Conservation (phyloP, 2,888 invertebrate species). For the Erebia epiphron region DNA sequence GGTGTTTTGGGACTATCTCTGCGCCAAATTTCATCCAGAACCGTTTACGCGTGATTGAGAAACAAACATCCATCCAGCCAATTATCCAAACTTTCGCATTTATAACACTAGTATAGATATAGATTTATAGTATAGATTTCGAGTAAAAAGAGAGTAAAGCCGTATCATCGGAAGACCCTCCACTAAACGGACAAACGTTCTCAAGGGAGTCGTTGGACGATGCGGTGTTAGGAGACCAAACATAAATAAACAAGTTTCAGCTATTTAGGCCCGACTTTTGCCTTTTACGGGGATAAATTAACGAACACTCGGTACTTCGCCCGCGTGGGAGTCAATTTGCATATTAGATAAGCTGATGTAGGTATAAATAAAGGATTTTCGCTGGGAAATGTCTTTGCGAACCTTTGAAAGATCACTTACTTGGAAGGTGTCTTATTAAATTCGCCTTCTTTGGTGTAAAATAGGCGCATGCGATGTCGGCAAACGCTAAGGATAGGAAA, state of each 20-base stretch:
- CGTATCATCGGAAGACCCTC: no score
- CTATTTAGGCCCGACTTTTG: not conserved
- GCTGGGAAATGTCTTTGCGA: not conserved
- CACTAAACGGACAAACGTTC: no score
- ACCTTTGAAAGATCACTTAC: constrained; percentile 9
- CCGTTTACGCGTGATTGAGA: no score
- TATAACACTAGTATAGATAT: no score
- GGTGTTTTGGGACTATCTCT: no score
- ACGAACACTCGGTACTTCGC: not conserved
- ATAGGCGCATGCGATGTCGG: not conserved
- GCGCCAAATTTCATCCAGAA: no score
- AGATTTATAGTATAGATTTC: no score
- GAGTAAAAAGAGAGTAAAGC: no score
- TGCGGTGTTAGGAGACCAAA: not conserved
- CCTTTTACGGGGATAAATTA: constrained; percentile 3
- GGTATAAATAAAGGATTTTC: not conserved
- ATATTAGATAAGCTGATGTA: constrained; percentile 9
- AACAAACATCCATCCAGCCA: no score
- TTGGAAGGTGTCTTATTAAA: constrained; percentile 9
- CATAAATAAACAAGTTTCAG: not conserved
- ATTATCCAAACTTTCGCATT: no score
- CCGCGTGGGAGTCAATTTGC: constrained; percentile 16
- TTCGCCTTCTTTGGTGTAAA: constrained; percentile 17
- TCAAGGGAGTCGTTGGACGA: not conserved
- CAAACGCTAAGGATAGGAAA: not conserved